Evolutionary conservation across 2,888 invertebrate species (phyloP), one percentile per base, ranked within the genome.

Genomic region (Scrobipalpa atriplicella): DNA sequence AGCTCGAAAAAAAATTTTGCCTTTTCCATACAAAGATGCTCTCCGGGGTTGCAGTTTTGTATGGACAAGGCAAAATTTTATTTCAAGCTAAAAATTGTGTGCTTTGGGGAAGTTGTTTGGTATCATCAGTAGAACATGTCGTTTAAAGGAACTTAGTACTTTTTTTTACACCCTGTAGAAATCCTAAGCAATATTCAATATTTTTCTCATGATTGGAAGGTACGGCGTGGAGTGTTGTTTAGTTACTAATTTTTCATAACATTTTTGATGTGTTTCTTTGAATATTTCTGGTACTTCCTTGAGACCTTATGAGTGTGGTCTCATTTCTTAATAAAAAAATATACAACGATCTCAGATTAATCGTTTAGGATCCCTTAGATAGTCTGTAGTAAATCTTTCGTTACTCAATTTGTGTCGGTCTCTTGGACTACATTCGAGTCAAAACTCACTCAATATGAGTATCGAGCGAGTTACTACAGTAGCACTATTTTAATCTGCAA

Each of bases 121-220:
- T n/a, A n/a, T n/a, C n/a, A n/a, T n/a, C n/a, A n/a, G n/a, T n/a
- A n/a, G n/a, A n/a, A n/a, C n/a, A n/a, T n/a, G n/a, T n/a, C n/a
- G n/a, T n/a, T n/a, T n/a, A n/a, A n/a, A n/a, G n/a, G n/a, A n/a
- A n/a, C n/a, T n/a, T n/a, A n/a, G n/a, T n/a, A n/a, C n/a, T n/a
- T n/a, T n/a, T n/a, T n/a, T n/a, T n/a, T n/a, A n/a, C n/a, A n/a
- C n/a, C n/a, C n/a, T n/a, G 80, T 82, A 84, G 73, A 80, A 80
- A 81, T 75, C 78, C 72, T 84, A 88, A 90, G 90, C 88, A 90
- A 90, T 90, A 90, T 80, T 80, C 75, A 75, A 72, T 76, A 67
- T 70, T 75, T 71, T 75, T 71, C 75, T 67, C 69, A 67, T 66
- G 71, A 66, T 71, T 65, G 58, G 64, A 67, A n/a, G 1, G 58